A percentile compares a stretch with the other conserved stretches of the same genome.
Evolutionary conservation across 2,888 invertebrate species (phyloP).

Genomic region (Reticulitermes lucifugus): DNA sequence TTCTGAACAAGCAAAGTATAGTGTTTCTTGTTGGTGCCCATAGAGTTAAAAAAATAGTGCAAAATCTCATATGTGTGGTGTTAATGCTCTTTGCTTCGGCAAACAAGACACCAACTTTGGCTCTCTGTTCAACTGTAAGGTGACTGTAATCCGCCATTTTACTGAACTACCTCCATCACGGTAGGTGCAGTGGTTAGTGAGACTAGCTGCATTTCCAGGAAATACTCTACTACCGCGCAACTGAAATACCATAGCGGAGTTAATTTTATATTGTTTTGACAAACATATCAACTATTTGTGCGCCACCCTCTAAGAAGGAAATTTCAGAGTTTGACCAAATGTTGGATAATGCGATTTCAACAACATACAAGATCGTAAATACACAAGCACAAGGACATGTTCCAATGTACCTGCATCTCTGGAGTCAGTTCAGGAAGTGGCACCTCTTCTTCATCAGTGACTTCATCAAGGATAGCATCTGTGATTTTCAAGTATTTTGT

Average conservation of each 20-base stretch:
- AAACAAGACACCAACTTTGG: too few species aligned
- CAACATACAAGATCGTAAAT: too few species aligned
- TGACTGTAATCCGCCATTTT: too few species aligned
- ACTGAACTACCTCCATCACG: neutral
- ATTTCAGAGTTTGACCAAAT: too few species aligned
- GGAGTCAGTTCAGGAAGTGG: slow-evolving; percentile 74
- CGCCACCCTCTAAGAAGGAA: neutral
- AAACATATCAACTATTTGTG: neutral
- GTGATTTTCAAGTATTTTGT: slow-evolving; percentile 63
- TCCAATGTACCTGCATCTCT: slow-evolving; percentile 65
- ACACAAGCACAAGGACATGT: too few species aligned
- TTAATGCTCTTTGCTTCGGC: too few species aligned
- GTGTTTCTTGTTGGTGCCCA: too few species aligned
- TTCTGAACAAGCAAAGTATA: too few species aligned
- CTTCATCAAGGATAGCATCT: slow-evolving; percentile 65
- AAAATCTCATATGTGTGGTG: too few species aligned
- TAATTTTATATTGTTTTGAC: neutral
- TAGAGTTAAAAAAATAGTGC: too few species aligned
- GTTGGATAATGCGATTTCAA: too few species aligned
- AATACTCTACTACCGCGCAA: neutral
- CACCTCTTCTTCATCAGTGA: slow-evolving; percentile 66
- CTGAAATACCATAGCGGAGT: neutral
- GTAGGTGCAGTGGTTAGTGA: neutral
- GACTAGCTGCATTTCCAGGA: neutral
- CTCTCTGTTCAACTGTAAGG: too few species aligned